phyloP scores from a whole-genome alignment of 1,140 invertebrate genomes.

The Brachystomella parvula region DNA sequence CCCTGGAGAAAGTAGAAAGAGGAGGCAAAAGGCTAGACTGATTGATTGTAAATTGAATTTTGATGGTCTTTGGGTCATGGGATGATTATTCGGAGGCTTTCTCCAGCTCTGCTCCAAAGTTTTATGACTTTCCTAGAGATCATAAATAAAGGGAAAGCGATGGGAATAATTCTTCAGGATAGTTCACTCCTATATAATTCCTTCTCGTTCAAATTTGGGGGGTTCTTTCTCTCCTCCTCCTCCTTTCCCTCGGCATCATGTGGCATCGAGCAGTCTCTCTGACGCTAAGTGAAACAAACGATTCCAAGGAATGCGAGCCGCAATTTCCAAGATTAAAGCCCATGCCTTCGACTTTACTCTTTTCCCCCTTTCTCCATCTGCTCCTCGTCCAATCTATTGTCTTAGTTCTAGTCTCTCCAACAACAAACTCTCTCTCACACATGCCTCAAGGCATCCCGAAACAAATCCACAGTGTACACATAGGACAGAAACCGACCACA shows the following conservation, averaged over 20 bases:
- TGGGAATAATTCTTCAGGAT: constrained; percentile 35
- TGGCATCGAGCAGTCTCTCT: constrained; percentile 36
- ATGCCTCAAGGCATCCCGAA: background rate
- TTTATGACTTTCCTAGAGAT: constrained; percentile 27
- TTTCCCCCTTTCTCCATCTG: constrained; percentile 2
- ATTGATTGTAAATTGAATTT: background rate
- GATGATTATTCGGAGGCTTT: constrained; percentile 11
- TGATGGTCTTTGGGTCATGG: background rate
- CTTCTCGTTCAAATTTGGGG: constrained; percentile 19
- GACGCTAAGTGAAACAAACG: constrained; percentile 39
- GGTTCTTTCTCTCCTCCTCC: constrained; percentile 5
- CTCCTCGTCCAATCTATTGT: background rate
- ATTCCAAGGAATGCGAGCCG: constrained; percentile 38
- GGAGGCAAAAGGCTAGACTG: background rate
- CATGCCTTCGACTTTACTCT: background rate
- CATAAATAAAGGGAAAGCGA: constrained; percentile 36
- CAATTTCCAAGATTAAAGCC: constrained; percentile 40
- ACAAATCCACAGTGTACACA: background rate
- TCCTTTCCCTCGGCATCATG: constrained; percentile 36
- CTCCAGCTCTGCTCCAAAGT: constrained; percentile 6
- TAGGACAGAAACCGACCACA: too few species aligned
- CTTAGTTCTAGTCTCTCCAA: background rate
- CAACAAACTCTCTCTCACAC: too few species aligned
- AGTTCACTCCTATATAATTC: constrained; percentile 30
- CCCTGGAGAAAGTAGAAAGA: constrained; percentile 19